These are phyloP conservation scores for Microctonus aethiopoides DNA, from an alignment of 2,888 invertebrate species.

Conservation along the genomic window DNA sequence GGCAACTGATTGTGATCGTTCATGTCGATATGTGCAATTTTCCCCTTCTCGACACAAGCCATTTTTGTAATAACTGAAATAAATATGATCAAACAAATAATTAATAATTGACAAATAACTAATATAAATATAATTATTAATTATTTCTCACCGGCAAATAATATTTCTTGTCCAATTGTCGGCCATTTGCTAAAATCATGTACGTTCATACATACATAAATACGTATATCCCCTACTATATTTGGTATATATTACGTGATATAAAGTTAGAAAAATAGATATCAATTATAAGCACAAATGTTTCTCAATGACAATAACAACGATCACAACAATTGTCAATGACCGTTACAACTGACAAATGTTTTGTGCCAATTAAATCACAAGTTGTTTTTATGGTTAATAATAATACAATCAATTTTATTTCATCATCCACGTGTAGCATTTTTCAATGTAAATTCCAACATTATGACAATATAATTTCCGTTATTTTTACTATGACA, in stretches of 20 bases:
- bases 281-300: neutral
- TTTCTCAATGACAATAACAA: neutral
- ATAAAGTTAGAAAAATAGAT: neutral
- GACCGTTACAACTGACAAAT: neutral
- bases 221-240: neutral
- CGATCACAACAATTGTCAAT: neutral
- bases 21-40: slow-evolving; percentile 61
- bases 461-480: neutral
- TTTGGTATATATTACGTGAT: neutral
- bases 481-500: neutral
- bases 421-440: slow-evolving; percentile 6
- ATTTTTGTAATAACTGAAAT: slow-evolving; percentile 61
- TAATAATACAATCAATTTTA: neutral
- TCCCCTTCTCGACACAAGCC: slow-evolving; percentile 61
- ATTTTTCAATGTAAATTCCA: neutral
- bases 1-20: slow-evolving; percentile 38
- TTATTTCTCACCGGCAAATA: slow-evolving; percentile 61
- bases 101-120: neutral
- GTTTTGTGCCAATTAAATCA: neutral
- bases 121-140: slow-evolving; percentile 10
- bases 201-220: neutral
- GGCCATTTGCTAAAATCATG: slow-evolving; percentile 61
- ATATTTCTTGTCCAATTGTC: slow-evolving; percentile 63
- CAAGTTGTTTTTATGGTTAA: slow-evolving; percentile 7
- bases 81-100: slow-evolving; percentile 16